phyloP scores from a whole-genome alignment of 2,113 vertebrate genomes.

The Castor canadensis region DNA sequence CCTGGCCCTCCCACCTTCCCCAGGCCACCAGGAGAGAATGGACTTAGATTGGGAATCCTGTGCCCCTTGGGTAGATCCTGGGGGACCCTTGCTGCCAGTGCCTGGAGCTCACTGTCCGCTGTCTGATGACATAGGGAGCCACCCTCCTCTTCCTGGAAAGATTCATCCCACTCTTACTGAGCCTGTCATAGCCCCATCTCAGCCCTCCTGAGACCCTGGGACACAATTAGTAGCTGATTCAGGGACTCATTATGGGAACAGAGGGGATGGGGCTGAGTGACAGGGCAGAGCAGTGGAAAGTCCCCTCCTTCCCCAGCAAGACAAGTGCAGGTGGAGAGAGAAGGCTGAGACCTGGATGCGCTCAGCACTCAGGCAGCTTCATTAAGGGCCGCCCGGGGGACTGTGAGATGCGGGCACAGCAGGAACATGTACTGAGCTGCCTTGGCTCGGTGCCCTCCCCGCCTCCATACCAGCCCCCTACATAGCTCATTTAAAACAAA shows the following conservation, averaged over 20 bases:
- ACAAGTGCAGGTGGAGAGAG: background rate
- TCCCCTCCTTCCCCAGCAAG: background rate
- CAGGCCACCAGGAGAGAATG: background rate
- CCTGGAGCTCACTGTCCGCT: background rate
- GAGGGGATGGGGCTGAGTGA: background rate
- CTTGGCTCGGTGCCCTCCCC: background rate
- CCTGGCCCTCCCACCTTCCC: background rate
- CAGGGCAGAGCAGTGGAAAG: rapidly evolving
- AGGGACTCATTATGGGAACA: background rate
- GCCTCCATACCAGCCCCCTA: background rate
- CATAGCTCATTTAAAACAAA: conserved; percentile 41
- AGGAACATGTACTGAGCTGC: background rate
- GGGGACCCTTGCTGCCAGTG: background rate
- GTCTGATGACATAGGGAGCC: background rate
- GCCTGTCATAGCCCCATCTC: background rate
- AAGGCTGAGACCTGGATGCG: background rate
- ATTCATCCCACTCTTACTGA: conserved; percentile 11
- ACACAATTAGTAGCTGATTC: background rate
- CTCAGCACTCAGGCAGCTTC: background rate
- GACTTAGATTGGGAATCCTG: background rate
- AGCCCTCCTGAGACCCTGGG: background rate
- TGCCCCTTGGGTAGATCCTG: background rate
- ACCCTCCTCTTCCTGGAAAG: background rate
- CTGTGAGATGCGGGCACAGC: background rate
- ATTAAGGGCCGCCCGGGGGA: conserved; percentile 37